These are phyloP conservation scores for Sebastes trivittatus DNA, from an alignment of 2,797 vertebrate species.

Conservation along the genomic window DNA sequence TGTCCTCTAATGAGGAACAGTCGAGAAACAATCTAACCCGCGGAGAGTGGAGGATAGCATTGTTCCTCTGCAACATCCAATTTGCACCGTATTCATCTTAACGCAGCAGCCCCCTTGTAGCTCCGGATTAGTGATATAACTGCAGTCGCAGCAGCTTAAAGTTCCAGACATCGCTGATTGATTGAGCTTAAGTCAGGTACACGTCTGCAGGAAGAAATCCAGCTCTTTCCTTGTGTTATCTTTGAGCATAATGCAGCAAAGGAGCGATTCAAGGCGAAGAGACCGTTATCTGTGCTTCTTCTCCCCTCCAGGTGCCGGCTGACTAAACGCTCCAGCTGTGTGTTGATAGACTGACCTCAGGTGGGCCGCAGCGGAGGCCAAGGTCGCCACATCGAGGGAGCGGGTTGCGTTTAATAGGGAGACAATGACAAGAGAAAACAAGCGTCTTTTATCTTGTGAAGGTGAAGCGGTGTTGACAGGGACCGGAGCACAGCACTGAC, in stretches of 20 bases:
- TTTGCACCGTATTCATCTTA: constrained; percentile 71
- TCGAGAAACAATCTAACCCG: constrained; percentile 69
- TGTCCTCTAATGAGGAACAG: constrained; percentile 74
- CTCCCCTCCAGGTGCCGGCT: constrained; percentile 28
- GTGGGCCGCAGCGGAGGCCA: constrained; percentile 41
- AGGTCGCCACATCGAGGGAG: constrained; percentile 46
- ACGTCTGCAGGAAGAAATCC: constrained; percentile 29
- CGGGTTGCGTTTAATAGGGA: background rate
- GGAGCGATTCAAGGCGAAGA: constrained; percentile 12
- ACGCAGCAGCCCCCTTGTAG: constrained; percentile 58
- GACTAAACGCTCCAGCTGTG: constrained; percentile 41
- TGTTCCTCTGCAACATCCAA: constrained; percentile 72
- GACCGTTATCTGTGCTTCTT: constrained; percentile 21
- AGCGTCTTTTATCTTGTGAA: constrained; percentile 53
- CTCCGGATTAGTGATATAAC: constrained; percentile 68
- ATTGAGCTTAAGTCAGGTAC: constrained; percentile 64
- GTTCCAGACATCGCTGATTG: constrained; percentile 62
- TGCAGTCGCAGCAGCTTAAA: constrained; percentile 32
- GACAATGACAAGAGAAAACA: constrained; percentile 32
- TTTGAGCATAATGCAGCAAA: constrained; percentile 19
- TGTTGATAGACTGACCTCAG: constrained; percentile 61
- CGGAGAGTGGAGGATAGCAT: constrained; percentile 32
- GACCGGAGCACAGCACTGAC: constrained; percentile 6
- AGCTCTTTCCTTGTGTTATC: constrained; percentile 16
- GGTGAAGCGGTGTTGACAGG: constrained; percentile 32